phyloP scores from a whole-genome alignment of 35 echinoderm and acorn worm genomes.

The Lytechinus variegatus region DNA sequence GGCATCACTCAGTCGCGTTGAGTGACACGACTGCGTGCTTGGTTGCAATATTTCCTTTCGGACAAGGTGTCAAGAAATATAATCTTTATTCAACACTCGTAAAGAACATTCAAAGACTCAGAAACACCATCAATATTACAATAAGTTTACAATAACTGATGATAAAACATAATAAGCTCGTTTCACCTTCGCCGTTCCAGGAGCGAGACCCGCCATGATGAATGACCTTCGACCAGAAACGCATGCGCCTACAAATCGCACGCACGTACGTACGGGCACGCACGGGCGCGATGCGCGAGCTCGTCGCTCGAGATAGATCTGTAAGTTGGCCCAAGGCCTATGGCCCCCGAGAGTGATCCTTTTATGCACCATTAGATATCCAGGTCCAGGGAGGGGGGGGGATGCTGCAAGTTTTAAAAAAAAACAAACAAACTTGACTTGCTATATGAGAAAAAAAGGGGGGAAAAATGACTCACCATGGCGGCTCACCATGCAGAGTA shows the following conservation, averaged over 20 bases:
- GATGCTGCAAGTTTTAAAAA: too few species aligned
- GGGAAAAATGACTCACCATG: too few species aligned
- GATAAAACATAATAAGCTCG: neutral
- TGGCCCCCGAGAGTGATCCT: too few species aligned
- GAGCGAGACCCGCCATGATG: conserved; percentile 42
- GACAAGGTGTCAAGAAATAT: neutral
- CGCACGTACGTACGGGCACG: neutral
- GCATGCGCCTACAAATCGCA: neutral
- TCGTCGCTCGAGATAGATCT: neutral
- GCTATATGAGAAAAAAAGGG: too few species aligned
- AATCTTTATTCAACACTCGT: neutral
- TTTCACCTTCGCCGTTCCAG: conserved; percentile 32
- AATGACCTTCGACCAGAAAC: neutral
- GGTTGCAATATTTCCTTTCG: neutral
- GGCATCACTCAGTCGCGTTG: too few species aligned
- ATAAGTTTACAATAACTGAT: neutral
- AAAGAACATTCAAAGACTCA: neutral
- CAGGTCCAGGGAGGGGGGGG: too few species aligned
- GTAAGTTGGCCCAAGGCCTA: too few species aligned
- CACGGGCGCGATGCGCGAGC: too few species aligned
- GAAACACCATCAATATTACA: neutral
- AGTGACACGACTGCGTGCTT: neutral
- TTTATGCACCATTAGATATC: too few species aligned
- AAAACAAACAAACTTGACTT: too few species aligned
- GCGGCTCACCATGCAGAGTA: too few species aligned